Conservation (phyloP, 2,113 vertebrate species). For the Microcebus murinus region DNA sequence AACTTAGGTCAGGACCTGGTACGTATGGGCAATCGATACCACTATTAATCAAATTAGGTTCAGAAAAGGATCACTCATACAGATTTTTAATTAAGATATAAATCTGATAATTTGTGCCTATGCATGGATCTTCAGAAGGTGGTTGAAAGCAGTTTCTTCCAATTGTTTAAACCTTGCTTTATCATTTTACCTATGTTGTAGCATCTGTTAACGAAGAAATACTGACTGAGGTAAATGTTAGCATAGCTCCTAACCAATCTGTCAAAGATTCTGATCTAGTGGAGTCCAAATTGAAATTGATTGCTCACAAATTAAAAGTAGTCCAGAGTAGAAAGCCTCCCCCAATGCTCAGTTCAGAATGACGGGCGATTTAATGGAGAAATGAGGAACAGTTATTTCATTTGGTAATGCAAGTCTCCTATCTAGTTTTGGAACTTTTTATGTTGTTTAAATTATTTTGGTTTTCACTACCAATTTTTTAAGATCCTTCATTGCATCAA, state of each 20-base stretch:
- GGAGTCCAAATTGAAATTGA: not conserved
- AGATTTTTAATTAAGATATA: not conserved
- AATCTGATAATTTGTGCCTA: not conserved
- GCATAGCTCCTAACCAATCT: not conserved
- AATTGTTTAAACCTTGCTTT: not conserved
- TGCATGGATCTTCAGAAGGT: not conserved
- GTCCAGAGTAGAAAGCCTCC: not conserved
- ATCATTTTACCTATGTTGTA: not conserved
- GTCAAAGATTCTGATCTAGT: not conserved
- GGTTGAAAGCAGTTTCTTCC: not conserved
- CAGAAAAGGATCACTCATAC: not conserved
- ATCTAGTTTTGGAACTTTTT: not conserved
- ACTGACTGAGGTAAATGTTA: not conserved
- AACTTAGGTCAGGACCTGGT: not conserved
- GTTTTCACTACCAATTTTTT: not conserved
- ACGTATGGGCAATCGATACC: not conserved
- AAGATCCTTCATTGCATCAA: rapidly evolving
- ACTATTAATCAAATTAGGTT: not conserved
- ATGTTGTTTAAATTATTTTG: no score
- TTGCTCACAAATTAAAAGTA: not conserved
- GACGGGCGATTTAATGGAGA: no score
- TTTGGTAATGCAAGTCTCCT: not conserved
- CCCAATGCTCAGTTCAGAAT: not conserved
- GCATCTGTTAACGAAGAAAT: not conserved
- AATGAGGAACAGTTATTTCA: rapidly evolving